A percentile compares a stretch with the other conserved stretches of the same genome.
Evolutionary conservation across 2,113 vertebrate genomes (phyloP).

Genomic region (Chrysochloris asiatica): DNA sequence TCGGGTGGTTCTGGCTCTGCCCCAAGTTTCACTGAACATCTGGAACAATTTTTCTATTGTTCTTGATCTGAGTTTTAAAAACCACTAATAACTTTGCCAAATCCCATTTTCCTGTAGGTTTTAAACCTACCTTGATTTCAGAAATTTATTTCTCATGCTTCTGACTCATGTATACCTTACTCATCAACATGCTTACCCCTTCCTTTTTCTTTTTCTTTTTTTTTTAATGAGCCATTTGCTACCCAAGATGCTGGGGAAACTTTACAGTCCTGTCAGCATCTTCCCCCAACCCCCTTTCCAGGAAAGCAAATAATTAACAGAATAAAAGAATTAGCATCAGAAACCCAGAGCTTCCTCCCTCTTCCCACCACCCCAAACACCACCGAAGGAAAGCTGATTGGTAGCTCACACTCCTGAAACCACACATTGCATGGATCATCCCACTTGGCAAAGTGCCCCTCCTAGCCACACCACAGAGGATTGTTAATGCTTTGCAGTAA

Average conservation of each 20-base stretch:
- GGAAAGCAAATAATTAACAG: neutral
- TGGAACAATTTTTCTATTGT: conserved; percentile 75
- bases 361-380: neutral
- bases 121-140: conserved; percentile 38
- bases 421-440: too few relatives aligned
- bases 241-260: neutral
- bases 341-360: neutral
- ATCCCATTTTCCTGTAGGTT: conserved; percentile 25
- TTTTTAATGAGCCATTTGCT: conserved; percentile 54
- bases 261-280: conserved; percentile 12
- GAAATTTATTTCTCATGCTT: neutral
- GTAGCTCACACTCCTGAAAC: neutral
- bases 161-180: conserved; percentile 33
- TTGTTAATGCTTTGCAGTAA: neutral
- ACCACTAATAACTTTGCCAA: conserved; percentile 67
- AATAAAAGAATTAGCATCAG: neutral
- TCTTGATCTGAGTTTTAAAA: conserved; percentile 67
- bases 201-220: neutral
- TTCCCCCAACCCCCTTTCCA: neutral
- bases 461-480: neutral
- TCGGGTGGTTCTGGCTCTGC: conserved; percentile 47
- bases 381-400: neutral
- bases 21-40: conserved; percentile 72
- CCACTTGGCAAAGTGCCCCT: neutral
- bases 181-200: neutral